Conservation (phyloP, 2,113 vertebrate genomes). For the Athene noctua region DNA sequence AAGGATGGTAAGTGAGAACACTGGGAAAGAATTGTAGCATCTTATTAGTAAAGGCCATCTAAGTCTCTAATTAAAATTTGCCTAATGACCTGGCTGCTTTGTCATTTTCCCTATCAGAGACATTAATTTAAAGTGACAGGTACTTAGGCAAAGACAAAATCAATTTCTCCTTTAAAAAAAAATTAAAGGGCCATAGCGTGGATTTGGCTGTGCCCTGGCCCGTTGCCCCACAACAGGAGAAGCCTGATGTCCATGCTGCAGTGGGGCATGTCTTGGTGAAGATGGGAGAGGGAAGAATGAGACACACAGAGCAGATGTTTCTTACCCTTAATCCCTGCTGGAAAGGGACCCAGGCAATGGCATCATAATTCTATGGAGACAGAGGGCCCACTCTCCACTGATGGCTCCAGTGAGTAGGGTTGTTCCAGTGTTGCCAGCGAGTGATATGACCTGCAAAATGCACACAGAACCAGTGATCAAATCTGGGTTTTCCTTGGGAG, state of each 20-base stretch:
- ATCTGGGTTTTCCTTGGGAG: not conserved
- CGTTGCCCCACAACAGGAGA: fast-evolving
- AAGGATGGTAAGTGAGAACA: not conserved
- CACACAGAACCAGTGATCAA: not conserved
- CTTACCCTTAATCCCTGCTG: not conserved
- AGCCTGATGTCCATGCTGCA: fast-evolving
- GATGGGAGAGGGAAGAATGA: not conserved
- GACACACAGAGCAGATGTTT: not conserved
- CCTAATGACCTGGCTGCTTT: slow-evolving; percentile 79
- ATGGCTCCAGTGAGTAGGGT: not conserved
- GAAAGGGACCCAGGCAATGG: not conserved
- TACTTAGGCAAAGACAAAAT: slow-evolving; percentile 74
- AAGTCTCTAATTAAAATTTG: slow-evolving; percentile 82
- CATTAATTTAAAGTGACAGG: slow-evolving; percentile 76
- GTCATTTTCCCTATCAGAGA: slow-evolving; percentile 69
- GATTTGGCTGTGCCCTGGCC: fast-evolving
- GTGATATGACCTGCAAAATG: not conserved
- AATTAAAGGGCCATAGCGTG: slow-evolving; percentile 14
- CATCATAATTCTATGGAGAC: fast-evolving
- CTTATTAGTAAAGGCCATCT: slow-evolving; percentile 78
- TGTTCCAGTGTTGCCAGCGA: fast-evolving
- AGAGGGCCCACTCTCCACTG: not conserved
- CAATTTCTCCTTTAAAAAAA: slow-evolving; percentile 69
- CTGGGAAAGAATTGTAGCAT: slow-evolving; percentile 60
- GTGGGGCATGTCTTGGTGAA: fast-evolving